Base-by-base conservation (phyloP, 2,888 invertebrate genomes). In the Lamproptera curius region DNA sequence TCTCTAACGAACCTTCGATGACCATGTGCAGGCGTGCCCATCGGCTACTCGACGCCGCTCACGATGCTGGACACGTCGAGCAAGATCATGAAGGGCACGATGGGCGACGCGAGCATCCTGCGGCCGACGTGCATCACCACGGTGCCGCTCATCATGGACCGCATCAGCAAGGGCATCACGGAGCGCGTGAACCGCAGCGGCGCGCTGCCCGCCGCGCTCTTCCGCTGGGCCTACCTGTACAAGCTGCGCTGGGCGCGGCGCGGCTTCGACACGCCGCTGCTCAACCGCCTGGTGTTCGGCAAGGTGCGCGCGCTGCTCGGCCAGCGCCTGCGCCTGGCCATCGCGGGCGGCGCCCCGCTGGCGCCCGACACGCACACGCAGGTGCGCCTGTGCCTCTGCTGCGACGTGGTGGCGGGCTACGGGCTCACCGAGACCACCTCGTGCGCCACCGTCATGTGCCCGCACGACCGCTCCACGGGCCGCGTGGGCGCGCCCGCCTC, bases 361-460 rank as follows among this genome's bases (percentile, higher is more conserved):
- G 95, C 97, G 4, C 94, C 97, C 0, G 98, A 98, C 74, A 98
- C 98, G 9, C 98, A 99, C 77, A 92, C 95, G 71, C 97, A 98
- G 88, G 73, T 80, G 51, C 78, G 6, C 9, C 91, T 95, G 52
- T 97, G 97, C 73, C 90, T 99, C 55, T 97, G 98, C 77, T 93
- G 95, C 53, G 93, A 93, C 53, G 92, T 99, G 35, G 92, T 95
- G 50, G 96, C 97, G 71, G 99, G 98, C 42, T 99, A 99, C 83
- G 99, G 99, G 1, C 91, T 99, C 53, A 99, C 99, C 0, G 99
- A 99, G 90, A 97, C 98, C 11, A 95, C 96, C 58, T 97, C 98
- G 0, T 96, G 96, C 66, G 98, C 97, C 42, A 92, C 94, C 51
- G 94, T 95, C 44, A 94, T 94, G 93, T 93, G 94, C 76, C 78